These are phyloP conservation scores for Chelidonichthys spinosus DNA, from an alignment of 2,797 vertebrate species.

Conservation along the genomic window DNA sequence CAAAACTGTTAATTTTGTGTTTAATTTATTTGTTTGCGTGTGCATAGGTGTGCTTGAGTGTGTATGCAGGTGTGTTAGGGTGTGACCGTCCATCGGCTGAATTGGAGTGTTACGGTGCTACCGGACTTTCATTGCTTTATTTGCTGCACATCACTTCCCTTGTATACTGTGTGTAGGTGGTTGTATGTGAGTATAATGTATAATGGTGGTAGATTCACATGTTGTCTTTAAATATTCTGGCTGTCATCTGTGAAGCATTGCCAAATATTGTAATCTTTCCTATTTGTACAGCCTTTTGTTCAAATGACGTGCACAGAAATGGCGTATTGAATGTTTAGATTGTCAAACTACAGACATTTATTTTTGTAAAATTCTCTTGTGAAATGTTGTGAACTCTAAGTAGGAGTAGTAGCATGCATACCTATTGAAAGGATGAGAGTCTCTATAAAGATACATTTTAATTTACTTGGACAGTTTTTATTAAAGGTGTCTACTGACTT, in stretches of 20 bases:
- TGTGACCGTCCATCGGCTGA: slow-evolving; percentile 60
- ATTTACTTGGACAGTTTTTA: slow-evolving; percentile 17
- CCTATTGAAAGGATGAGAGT: slow-evolving; percentile 22
- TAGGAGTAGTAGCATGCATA: slow-evolving; percentile 38
- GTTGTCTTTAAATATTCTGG: slow-evolving; percentile 35
- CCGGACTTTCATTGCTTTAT: slow-evolving; percentile 55
- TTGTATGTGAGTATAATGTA: slow-evolving; percentile 45
- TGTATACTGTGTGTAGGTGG: slow-evolving; percentile 37
- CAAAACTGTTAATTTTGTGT: slow-evolving; percentile 20
- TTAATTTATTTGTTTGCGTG: slow-evolving; percentile 28
- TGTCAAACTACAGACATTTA: slow-evolving; percentile 53
- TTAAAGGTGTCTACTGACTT: background rate
- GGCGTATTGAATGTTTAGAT: slow-evolving; percentile 61
- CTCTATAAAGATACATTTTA: slow-evolving; percentile 29
- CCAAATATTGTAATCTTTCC: slow-evolving; percentile 53
- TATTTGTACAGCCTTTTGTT: slow-evolving; percentile 28
- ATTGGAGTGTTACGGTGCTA: slow-evolving; percentile 66
- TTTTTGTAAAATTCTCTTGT: slow-evolving; percentile 54
- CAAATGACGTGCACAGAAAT: slow-evolving; percentile 42
- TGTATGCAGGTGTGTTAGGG: slow-evolving; percentile 16
- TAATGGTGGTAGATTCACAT: slow-evolving; percentile 36
- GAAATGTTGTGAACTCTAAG: slow-evolving; percentile 18
- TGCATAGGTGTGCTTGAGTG: slow-evolving; percentile 15
- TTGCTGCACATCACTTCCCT: slow-evolving; percentile 48
- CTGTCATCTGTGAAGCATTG: slow-evolving; percentile 54